Conservation (phyloP, 2,113 vertebrate species). For the Phyllostomus hastatus region DNA sequence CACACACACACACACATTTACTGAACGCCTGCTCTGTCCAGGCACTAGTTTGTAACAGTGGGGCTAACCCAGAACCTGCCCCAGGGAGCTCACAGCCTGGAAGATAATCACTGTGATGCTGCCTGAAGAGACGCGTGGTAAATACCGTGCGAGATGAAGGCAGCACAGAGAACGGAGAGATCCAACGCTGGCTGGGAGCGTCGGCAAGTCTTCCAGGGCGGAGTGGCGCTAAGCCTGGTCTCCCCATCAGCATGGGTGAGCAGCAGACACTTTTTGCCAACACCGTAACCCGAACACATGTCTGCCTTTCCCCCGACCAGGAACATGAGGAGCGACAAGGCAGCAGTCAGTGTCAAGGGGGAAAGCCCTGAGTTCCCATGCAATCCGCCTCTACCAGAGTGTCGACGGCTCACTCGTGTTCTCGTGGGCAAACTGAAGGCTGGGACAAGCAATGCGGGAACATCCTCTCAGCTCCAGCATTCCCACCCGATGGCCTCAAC, state of each 20-base stretch:
- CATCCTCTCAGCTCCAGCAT: background rate
- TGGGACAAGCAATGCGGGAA: background rate
- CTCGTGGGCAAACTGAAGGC: background rate
- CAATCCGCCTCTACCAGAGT: background rate
- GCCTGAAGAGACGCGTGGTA: background rate
- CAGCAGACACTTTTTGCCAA: background rate
- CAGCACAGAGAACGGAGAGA: background rate
- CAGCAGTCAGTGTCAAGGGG: background rate
- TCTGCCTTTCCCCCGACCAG: background rate
- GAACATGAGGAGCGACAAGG: background rate
- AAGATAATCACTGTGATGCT: background rate
- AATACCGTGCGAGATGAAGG: background rate
- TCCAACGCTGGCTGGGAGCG: background rate
- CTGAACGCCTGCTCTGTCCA: background rate
- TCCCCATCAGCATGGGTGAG: background rate
- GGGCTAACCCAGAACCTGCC: background rate
- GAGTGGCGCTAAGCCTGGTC: background rate
- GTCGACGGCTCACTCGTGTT: background rate
- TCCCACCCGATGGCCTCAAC: background rate
- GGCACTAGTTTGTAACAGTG: rapidly evolving
- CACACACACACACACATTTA: too few relatives aligned
- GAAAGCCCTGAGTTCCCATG: background rate
- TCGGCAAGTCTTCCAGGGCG: background rate
- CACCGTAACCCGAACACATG: background rate
- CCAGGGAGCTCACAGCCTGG: background rate